Evolutionary conservation across 2,113 vertebrate species (phyloP).

Genomic region (Octodon degus): DNA sequence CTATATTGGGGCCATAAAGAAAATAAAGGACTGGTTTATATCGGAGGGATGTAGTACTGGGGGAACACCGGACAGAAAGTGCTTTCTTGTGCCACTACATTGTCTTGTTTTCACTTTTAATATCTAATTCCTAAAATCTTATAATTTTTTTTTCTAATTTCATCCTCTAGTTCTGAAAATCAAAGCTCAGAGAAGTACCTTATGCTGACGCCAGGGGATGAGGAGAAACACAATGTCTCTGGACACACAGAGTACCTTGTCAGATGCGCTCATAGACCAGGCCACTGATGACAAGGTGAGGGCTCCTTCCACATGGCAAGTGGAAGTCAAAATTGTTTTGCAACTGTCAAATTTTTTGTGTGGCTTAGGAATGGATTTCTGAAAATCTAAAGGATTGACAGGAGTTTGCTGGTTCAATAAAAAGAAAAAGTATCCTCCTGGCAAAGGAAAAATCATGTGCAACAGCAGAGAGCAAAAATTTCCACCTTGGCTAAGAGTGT

Average conservation of each 20-base stretch:
- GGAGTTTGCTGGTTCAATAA: neutral
- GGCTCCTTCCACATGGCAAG: neutral
- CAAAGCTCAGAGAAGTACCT: neutral
- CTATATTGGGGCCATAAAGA: neutral
- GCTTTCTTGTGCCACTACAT: neutral
- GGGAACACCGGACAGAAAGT: neutral
- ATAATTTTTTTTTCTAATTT: neutral
- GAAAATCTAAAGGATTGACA: neutral
- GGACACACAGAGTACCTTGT: neutral
- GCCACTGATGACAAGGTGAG: neutral
- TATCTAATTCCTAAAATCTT: neutral
- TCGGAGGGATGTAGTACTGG: no score
- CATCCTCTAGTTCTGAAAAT: neutral
- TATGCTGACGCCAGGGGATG: neutral
- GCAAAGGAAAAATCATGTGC: neutral
- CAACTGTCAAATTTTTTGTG: neutral
- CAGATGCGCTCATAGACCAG: neutral
- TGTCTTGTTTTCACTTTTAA: neutral
- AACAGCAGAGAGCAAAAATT: neutral
- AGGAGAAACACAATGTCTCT: neutral
- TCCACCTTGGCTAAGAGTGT: neutral
- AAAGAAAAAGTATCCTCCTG: neutral
- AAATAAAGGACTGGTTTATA: neutral
- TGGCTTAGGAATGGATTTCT: neutral
- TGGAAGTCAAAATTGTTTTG: neutral